Evolutionary conservation across 2,113 vertebrate species (phyloP), one percentile per base, ranked within the genome.

Genomic region (Aegotheles bennettii): DNA sequence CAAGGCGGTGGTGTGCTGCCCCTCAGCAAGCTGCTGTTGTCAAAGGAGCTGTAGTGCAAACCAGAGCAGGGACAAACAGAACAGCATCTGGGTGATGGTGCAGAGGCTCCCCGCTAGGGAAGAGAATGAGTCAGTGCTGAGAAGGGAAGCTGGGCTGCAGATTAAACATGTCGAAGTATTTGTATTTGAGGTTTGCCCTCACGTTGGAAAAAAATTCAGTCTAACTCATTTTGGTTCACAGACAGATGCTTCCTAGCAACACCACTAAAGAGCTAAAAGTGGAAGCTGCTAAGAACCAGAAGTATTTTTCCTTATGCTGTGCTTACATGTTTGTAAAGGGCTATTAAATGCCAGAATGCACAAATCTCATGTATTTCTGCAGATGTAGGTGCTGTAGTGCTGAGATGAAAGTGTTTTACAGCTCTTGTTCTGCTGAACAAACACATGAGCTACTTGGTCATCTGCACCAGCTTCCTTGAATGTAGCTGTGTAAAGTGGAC

Each of bases 401-500:
- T 63, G 83, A 67, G 59, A 42, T 74, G 2, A 31, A 86, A 89
- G 38, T 50, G 8, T 48, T 57, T 45, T 45, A 5, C 35, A 88
- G 50, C 23, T 51, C 11, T 45, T 65, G 17, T 74, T 86, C 81
- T 80, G 40, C 40, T 94, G 80, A 81, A 16, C 38, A 77, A 42
- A 57, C 53, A 57, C 14, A 16, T 13, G 9, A 81, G 16, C 56
- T 61, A 17, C 64, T 86, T 1, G 0, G 40, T 92, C 79, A 51
- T 70, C 71, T 86, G 51, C 47, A 43, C 23, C 43, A 70, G 53
- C 54, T 94, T 96, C 35, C 56, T 89, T 78, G 47, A 81, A 48
- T 42, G 43, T 38, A 77, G 26, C 64, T 90, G 11, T 81, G 3
- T 47, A 36, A 67, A 89, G n/a, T 45, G 56, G 47, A 28, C 47